Conservation (phyloP, 1,140 invertebrate genomes). For the Luehdorfia chinensis region DNA sequence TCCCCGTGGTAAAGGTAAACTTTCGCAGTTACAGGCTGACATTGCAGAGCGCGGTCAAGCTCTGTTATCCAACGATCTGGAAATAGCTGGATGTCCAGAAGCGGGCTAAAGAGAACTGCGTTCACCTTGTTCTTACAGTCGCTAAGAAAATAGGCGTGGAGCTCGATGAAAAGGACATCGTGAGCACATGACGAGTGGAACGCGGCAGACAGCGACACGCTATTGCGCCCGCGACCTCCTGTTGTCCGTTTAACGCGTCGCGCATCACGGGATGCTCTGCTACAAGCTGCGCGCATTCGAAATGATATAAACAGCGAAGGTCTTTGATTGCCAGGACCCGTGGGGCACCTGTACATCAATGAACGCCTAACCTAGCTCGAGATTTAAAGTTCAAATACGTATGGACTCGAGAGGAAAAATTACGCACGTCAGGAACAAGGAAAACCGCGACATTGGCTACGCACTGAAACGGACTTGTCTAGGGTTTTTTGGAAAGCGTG, state of each 20-base stretch:
- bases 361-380: no score
- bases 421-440: no score
- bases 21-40: not conserved
- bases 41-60: constrained; percentile 1
- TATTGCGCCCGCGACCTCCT: not conserved
- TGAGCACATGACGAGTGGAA: not conserved
- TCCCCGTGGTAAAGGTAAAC: not conserved
- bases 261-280: not conserved
- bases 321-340: not conserved
- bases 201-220: not conserved
- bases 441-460: no score
- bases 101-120: not conserved
- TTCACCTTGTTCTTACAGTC: constrained; percentile 2
- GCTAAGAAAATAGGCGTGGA: constrained; percentile 9
- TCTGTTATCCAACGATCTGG: constrained; percentile 3
- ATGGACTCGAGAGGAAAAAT: no score
- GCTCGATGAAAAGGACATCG: constrained; percentile 11
- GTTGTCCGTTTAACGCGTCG: no score
- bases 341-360: no score
- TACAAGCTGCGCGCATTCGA: not conserved
- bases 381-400: no score
- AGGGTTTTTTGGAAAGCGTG: no score
- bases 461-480: no score
- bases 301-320: not conserved
- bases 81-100: constrained; percentile 12